phyloP scores from a whole-genome alignment of 2,797 vertebrate genomes.

The Pseudochromis fuscus region DNA sequence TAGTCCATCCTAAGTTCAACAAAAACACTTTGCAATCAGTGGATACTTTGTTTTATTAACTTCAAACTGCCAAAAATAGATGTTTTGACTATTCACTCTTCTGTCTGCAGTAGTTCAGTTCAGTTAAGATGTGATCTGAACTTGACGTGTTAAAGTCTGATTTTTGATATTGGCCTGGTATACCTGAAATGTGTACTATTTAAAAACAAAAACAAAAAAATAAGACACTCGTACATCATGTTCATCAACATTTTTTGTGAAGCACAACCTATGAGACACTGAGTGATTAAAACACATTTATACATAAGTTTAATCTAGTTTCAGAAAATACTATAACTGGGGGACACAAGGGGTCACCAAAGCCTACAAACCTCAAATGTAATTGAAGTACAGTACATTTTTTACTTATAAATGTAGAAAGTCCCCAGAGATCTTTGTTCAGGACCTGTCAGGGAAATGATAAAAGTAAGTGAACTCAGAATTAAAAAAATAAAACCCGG shows the following conservation, averaged over 20 bases:
- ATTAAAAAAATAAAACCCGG: slow-evolving; percentile 10
- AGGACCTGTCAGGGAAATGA: slow-evolving; percentile 13
- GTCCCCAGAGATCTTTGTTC: slow-evolving; percentile 22
- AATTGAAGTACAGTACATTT: neutral
- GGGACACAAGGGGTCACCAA: slow-evolving; percentile 7
- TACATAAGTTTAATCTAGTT: slow-evolving; percentile 33
- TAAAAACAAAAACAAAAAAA: too few species aligned
- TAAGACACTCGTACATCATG: too few species aligned
- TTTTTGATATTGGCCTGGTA: neutral
- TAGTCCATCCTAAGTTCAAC: too few species aligned
- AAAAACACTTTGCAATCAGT: too few species aligned
- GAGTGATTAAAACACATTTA: slow-evolving; percentile 31
- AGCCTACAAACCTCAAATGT: neutral
- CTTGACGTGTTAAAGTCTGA: too few species aligned
- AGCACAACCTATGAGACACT: too few species aligned
- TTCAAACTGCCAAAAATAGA: neutral
- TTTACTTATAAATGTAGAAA: slow-evolving; percentile 11
- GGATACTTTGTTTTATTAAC: neutral
- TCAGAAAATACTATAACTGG: slow-evolving; percentile 21
- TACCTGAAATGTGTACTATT: neutral
- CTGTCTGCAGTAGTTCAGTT: too few species aligned
- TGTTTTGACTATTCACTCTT: too few species aligned
- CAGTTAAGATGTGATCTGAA: too few species aligned
- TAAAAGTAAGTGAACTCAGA: slow-evolving; percentile 24
- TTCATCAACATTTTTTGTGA: too few species aligned